Percentiles rank a stretch among this genome's conserved stretches.
phyloP scores from a whole-genome alignment of 92 coral and sea anemone species.

The Meandrina meandrites region DNA sequence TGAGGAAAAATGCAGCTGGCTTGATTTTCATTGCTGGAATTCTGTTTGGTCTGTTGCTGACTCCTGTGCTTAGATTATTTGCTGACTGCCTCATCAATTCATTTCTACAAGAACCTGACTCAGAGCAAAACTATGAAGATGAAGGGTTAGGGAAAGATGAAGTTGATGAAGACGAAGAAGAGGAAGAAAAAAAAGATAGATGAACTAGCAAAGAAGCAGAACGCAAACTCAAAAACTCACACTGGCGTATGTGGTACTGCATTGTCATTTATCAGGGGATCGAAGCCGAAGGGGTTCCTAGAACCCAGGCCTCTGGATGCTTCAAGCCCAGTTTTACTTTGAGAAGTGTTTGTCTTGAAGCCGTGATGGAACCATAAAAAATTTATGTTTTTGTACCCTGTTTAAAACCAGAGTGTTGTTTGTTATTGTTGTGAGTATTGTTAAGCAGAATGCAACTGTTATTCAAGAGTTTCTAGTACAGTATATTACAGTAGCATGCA shows the following conservation, averaged over 20 bases:
- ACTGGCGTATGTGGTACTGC: background rate
- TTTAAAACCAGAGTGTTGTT: too few species aligned
- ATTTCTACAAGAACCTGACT: conserved; percentile 60
- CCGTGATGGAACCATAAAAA: too few species aligned
- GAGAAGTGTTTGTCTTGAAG: too few species aligned
- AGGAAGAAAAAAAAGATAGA: conserved; percentile 47
- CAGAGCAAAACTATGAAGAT: conserved; percentile 41
- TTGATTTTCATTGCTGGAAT: conserved; percentile 81
- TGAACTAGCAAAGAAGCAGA: background rate
- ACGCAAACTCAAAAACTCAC: background rate
- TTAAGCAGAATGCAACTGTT: too few species aligned
- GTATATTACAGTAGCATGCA: too few species aligned
- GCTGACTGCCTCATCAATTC: conserved; percentile 63
- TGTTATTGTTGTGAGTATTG: too few species aligned
- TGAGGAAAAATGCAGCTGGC: conserved; percentile 84
- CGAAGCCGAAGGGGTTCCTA: background rate
- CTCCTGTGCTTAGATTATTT: conserved; percentile 67
- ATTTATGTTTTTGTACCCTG: too few species aligned
- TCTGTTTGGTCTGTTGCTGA: conserved; percentile 75
- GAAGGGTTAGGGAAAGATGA: conserved; percentile 51
- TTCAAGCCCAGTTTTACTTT: background rate
- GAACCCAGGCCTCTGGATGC: background rate
- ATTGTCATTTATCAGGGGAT: background rate
- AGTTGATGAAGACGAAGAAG: conserved; percentile 49
- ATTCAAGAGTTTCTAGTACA: too few species aligned